phyloP scores from a whole-genome alignment of 2,888 invertebrate genomes.

The Lepetodrilus schrolli region DNA sequence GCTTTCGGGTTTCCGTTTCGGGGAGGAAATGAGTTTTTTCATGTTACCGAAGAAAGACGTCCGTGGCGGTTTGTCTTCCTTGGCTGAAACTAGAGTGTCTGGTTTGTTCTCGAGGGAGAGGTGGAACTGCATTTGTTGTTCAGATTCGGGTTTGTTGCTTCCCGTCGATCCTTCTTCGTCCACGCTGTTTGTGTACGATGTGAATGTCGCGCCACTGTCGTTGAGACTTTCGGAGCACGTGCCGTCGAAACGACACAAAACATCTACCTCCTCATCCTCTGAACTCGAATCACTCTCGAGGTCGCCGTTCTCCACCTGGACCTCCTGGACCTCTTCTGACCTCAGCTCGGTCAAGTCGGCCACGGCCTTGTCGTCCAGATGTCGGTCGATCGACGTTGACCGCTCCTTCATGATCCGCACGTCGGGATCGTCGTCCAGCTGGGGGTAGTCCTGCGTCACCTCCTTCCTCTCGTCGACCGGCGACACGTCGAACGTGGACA shows the following conservation, averaged over 20 bases:
- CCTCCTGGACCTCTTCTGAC: constrained; percentile 15
- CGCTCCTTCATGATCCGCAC: constrained; percentile 51
- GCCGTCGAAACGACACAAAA: neutral
- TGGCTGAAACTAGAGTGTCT: constrained; percentile 16
- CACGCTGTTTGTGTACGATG: neutral
- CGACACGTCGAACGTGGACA: constrained; percentile 40
- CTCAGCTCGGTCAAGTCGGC: neutral
- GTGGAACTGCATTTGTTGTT: constrained; percentile 54
- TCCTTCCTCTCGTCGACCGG: constrained; percentile 52
- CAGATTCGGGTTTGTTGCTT: constrained; percentile 37
- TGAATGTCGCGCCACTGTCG: neutral
- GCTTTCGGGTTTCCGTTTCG: constrained; percentile 39
- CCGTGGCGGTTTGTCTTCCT: constrained; percentile 29
- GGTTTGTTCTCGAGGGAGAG: constrained; percentile 49
- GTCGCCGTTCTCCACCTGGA: constrained; percentile 34
- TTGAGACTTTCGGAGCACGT: neutral
- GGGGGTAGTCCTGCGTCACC: constrained; percentile 51
- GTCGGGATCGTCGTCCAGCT: constrained; percentile 52
- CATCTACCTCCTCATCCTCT: constrained; percentile 7
- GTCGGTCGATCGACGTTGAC: constrained; percentile 59
- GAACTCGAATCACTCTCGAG: constrained; percentile 6
- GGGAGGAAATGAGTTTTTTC: constrained; percentile 40
- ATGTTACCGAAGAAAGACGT: constrained; percentile 48
- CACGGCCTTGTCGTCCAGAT: constrained; percentile 44
- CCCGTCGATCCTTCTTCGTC: constrained; percentile 8